Evolutionary conservation across 1,140 invertebrate species (phyloP).

Genomic region (Zaprionus ghesquierei): DNA sequence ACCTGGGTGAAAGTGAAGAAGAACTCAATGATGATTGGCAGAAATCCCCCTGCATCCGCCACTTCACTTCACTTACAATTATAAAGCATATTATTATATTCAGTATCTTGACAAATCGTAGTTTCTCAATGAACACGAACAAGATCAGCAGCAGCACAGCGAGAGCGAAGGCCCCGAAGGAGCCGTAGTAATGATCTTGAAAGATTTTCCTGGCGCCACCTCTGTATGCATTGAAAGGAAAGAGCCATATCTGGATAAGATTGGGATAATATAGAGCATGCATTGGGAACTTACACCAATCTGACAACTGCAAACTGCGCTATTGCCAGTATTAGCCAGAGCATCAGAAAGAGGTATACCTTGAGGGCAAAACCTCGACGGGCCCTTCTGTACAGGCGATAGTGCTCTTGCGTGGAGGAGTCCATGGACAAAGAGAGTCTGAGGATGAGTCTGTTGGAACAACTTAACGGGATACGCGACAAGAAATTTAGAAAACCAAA

Average conservation of each 20-base stretch:
- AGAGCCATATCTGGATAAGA: no score
- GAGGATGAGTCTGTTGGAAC: background rate
- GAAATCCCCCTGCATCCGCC: background rate
- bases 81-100: background rate
- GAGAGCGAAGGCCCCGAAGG: background rate
- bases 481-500: background rate
- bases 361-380: background rate
- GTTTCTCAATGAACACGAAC: background rate
- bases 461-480: background rate
- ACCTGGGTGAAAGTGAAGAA: constrained; percentile 22
- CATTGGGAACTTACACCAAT: background rate
- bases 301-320: background rate
- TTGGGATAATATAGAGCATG: background rate
- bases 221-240: background rate
- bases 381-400: background rate
- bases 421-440: background rate
- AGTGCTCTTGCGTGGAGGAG: background rate
- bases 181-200: background rate
- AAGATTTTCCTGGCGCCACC: background rate
- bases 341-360: background rate
- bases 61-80: background rate
- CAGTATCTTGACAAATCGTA: background rate
- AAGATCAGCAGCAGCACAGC: background rate
- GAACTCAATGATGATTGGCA: background rate
- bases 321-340: background rate